These are phyloP conservation scores for Sycophila sp. DNA, from an alignment of 1,140 invertebrate genomes.

Conservation along the genomic window DNA sequence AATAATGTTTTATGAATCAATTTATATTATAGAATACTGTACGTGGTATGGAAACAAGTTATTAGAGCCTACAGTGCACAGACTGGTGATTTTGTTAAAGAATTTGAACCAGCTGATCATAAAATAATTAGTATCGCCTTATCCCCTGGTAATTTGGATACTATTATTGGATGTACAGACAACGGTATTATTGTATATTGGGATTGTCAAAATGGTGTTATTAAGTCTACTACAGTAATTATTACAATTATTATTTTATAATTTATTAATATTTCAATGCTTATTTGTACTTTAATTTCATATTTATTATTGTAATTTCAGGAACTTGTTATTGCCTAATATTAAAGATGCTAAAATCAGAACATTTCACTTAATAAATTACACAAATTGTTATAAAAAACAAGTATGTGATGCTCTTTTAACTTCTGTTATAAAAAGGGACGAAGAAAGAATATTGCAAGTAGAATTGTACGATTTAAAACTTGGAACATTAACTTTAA, in stretches of 20 bases:
- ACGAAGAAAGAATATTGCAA: constrained; percentile 42
- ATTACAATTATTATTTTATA: not conserved
- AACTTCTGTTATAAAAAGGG: constrained; percentile 44
- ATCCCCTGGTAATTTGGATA: constrained; percentile 60
- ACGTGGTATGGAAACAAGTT: constrained; percentile 67
- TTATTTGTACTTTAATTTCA: not conserved
- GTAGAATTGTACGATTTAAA: constrained; percentile 56
- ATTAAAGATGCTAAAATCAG: constrained; percentile 53
- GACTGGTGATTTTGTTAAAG: constrained; percentile 67
- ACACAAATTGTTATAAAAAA: constrained; percentile 41
- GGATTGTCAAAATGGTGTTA: constrained; percentile 67
- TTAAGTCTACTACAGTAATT: constrained; percentile 62
- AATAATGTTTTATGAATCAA: not conserved
- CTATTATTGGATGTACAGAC: constrained; percentile 68
- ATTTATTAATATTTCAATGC: not conserved
- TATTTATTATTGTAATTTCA: constrained; percentile 45
- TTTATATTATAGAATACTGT: constrained; percentile 52
- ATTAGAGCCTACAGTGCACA: constrained; percentile 70
- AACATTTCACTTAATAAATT: constrained; percentile 59
- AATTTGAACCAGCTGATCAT: constrained; percentile 64
- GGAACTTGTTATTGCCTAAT: constrained; percentile 45
- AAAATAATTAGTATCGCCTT: constrained; percentile 66
- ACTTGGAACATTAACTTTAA: constrained; percentile 44
- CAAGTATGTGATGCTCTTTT: constrained; percentile 48
- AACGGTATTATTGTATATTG: constrained; percentile 67